Percentiles rank a stretch among this genome's conserved stretches.
Conservation (phyloP, 2,113 vertebrate genomes). For the Lamprologus callipterus region DNA sequence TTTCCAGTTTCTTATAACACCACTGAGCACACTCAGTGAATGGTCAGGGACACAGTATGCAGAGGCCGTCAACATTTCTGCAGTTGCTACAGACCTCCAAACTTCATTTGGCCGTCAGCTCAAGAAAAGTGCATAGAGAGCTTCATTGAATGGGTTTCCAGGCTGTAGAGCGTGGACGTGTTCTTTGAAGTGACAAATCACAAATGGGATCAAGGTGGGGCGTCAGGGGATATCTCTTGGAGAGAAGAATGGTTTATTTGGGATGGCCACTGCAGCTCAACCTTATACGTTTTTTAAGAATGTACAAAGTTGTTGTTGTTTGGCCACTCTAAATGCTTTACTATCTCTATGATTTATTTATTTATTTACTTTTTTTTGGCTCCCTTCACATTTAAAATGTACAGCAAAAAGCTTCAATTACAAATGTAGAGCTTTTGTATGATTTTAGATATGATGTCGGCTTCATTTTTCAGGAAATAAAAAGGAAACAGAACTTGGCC, state of each 20-base stretch:
- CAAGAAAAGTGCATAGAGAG: neutral
- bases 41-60: neutral
- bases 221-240: neutral
- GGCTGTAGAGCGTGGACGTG: neutral
- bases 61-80: neutral
- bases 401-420: neutral
- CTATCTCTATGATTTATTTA: accelerated
- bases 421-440: neutral
- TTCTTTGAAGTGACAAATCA: neutral
- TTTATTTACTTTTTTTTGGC: accelerated
- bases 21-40: neutral
- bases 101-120: accelerated
- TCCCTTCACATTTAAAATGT: neutral
- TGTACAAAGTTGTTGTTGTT: neutral
- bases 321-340: neutral
- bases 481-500: neutral
- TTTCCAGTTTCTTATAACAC: neutral
- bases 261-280: neutral
- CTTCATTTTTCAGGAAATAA: neutral
- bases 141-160: neutral
- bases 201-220: neutral
- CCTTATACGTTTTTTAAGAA: neutral
- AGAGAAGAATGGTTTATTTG: neutral
- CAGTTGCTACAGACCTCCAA: neutral
- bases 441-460: accelerated